Conservation (phyloP, 2,888 invertebrate genomes). For the Netelia melanura region DNA sequence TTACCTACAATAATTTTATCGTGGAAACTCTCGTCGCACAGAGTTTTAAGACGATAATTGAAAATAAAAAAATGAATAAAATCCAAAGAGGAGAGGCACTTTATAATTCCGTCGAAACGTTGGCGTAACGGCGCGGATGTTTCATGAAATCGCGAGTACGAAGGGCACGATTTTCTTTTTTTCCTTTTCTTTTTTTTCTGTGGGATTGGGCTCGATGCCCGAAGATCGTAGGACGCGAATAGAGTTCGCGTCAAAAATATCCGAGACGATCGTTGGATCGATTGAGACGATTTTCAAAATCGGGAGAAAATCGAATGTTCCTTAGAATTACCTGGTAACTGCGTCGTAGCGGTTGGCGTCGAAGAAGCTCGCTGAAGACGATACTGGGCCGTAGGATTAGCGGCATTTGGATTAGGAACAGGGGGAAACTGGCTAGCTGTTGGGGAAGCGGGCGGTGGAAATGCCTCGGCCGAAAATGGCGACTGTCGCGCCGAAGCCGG, state of each 20-base stretch:
- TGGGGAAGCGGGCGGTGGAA: constrained; percentile 86
- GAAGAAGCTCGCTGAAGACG: constrained; percentile 88
- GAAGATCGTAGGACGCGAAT: constrained; percentile 38
- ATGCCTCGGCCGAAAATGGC: constrained; percentile 86
- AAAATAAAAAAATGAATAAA: neutral
- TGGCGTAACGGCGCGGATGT: neutral
- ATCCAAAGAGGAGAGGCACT: constrained; percentile 31
- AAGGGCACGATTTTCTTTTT: neutral
- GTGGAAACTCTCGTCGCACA: constrained; percentile 64
- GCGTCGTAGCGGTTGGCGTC: constrained; percentile 86
- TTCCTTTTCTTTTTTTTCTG: neutral
- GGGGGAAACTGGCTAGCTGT: constrained; percentile 85
- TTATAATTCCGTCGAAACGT: constrained; percentile 32
- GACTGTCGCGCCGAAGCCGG: constrained; percentile 86
- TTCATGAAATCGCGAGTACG: neutral
- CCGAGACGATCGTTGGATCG: neutral
- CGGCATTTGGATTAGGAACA: constrained; percentile 82
- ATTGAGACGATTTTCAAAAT: neutral
- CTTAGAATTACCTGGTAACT: constrained; percentile 86
- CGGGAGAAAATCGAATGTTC: neutral
- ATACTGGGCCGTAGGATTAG: constrained; percentile 85
- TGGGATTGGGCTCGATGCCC: neutral
- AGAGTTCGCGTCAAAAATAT: constrained; percentile 15
- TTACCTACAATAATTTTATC: constrained; percentile 70
- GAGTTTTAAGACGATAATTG: constrained; percentile 38